Evolutionary conservation across 2,888 invertebrate species (phyloP), one percentile per base, ranked within the genome.

Genomic region (Microctonus aethiopoides): DNA sequence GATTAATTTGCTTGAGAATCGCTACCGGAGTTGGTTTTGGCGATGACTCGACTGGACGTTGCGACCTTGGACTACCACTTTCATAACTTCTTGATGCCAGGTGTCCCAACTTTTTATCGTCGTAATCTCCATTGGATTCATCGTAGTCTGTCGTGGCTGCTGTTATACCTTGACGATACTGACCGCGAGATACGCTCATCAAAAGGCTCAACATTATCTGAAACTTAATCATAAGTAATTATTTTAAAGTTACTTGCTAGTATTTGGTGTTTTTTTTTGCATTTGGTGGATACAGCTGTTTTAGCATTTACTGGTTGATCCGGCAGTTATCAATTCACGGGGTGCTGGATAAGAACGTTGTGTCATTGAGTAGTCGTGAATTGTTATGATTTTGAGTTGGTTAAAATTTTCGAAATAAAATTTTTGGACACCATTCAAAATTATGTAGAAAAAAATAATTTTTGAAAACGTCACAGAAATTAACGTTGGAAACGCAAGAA

Each of bases 1-100:
- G 92, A 88, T 96, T 95, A 76, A 96, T 95, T 87, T 95, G 95
- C 85, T 95, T 95, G 68, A 96, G 89, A 80, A 95, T 95, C 52
- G 95, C 89, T 59, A 95, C 91, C 0, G 94, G 91, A 0, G 92
- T 89, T 41, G 90, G 88, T 72, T 88, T 88, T 0, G 89, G 87
- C 70, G 60, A 26, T 16, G 80, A 83, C 5, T 26, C 82, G 32
- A 87, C 87, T 20, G 87, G 87, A 16, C 87, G 82, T 57, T 84
- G 82, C 0, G 87, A 78, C 13, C 88, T 84, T 13, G 87, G 79
- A 68, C 87, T 87, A 39, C 87, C 86, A 63, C 81, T 59, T 9
- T 88, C 83, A 88, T 91, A 88, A 63, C 89, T 89, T 74, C 88
- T 84, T 64, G 85, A 86, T 39, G 85, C 84, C 70, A 86, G 83